phyloP scores from a whole-genome alignment of 2,113 vertebrate species.

The Meleagris gallopavo region DNA sequence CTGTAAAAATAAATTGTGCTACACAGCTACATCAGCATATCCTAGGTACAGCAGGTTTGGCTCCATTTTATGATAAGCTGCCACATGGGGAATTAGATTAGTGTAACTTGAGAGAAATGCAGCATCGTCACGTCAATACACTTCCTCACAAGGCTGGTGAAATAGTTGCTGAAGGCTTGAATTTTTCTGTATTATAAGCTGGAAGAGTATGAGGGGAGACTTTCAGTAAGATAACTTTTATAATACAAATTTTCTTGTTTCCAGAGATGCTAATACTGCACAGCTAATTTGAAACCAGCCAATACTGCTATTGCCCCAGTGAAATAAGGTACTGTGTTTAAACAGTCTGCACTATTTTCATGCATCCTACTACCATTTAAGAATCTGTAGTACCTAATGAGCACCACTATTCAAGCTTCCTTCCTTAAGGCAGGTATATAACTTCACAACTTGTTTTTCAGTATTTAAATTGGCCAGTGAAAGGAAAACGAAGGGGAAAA shows the following conservation, averaged over 20 bases:
- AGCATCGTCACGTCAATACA: neutral
- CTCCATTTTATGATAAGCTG: neutral
- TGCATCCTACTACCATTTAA: neutral
- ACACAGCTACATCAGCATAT: neutral
- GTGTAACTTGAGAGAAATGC: neutral
- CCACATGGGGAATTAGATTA: neutral
- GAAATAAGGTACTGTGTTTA: neutral
- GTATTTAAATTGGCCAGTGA: neutral
- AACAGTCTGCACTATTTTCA: neutral
- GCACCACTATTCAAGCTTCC: neutral
- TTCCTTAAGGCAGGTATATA: neutral
- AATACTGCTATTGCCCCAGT: neutral
- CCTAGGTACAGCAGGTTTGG: neutral
- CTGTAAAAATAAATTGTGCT: neutral
- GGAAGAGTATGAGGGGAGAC: neutral
- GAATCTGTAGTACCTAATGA: neutral
- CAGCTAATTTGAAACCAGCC: neutral
- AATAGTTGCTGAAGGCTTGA: neutral
- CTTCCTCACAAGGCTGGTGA: neutral
- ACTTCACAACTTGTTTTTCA: neutral
- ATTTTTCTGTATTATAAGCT: neutral
- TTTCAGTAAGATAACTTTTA: neutral
- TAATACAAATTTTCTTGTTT: too few species aligned
- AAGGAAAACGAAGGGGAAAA: neutral
- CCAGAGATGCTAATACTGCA: neutral